Percentiles rank a stretch among this genome's conserved stretches.
These are phyloP conservation scores for Andrena chrysosceles DNA, from an alignment of 2,888 invertebrate species.

Conservation along the genomic window DNA sequence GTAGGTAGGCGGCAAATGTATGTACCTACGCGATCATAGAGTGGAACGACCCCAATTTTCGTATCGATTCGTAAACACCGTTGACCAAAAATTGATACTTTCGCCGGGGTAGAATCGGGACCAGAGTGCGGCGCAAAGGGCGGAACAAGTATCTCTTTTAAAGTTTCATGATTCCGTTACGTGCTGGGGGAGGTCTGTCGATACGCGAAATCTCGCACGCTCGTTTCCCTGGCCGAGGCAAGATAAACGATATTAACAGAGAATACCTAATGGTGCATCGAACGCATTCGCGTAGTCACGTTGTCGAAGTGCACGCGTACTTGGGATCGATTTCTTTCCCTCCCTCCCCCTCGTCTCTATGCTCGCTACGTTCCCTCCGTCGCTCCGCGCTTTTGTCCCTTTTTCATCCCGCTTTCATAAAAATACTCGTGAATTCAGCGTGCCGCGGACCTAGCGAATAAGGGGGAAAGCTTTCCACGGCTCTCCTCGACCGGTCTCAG, in stretches of 20 bases:
- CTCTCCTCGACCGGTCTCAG: conserved; percentile 15
- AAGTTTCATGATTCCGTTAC: no score
- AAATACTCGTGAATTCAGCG: conserved; percentile 45
- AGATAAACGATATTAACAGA: conserved; percentile 29
- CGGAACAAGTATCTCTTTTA: no score
- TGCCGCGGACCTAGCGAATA: conserved; percentile 30
- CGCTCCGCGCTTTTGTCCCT: conserved; percentile 39
- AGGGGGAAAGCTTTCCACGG: conserved; percentile 31
- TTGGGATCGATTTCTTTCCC: conserved; percentile 46
- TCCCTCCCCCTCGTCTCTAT: background rate
- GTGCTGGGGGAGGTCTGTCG: background rate
- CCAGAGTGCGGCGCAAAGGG: background rate
- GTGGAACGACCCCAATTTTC: background rate
- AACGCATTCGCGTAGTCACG: conserved; percentile 50
- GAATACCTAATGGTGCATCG: conserved; percentile 48
- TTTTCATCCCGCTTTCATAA: conserved; percentile 38
- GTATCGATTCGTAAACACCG: background rate
- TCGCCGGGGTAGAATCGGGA: background rate
- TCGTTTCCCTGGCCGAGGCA: background rate
- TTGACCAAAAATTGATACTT: background rate
- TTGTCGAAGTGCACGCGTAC: conserved; percentile 62
- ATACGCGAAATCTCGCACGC: background rate
- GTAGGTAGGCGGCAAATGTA: background rate
- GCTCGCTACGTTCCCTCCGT: background rate
- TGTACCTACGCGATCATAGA: background rate